Evolutionary conservation across 1,140 invertebrate genomes (phyloP), one percentile per base, ranked within the genome.

Genomic region (Grapholita molesta): DNA sequence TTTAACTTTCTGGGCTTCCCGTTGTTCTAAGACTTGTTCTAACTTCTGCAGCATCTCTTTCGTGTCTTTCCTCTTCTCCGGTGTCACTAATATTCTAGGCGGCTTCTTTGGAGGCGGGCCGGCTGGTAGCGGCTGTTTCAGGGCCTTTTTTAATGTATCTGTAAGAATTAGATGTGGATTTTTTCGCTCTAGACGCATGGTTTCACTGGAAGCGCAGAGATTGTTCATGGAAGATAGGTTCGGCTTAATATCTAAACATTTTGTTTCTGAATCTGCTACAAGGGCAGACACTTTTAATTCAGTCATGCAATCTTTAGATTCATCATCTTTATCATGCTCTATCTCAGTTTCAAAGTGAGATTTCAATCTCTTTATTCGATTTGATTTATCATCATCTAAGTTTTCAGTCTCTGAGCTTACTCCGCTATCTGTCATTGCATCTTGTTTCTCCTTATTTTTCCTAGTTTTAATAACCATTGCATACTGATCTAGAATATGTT

Each of bases 51-150:
- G 76, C 93, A 94, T 94, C 72, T 93, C 92, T 72, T 93, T 93
- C 1, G 93, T 89, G 70, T 92, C 42, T 48, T 48, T 89, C 83
- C 88, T 92, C 72, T 91, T 91, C 65, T 79, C 78, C 6, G 80
- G 68, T 6, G 64, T 52, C 15, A 66, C 61, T 80, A 95, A 95
- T 5, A 94, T 94, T 79, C 95, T 82, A 1, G 95, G 95, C 21
- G 95, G 95, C 80, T 96, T 96, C 74, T 94, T 94, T 0, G 95
- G 95, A 30, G 95, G 94, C 7, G 95, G 94, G 2, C 95, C 95
- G 15, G 80, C 32, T 0, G 95, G 95, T 68, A 96, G 79, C 0
- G 94, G 94, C 71, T 94, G 92, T 75, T 93, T 94, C 25, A 95
- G 82, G 30, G 94, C 94, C 55, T 92, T 93, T 76, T 94, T 94